phyloP scores from a whole-genome alignment of 2,113 vertebrate species.

The Actenoides lindsayi region DNA sequence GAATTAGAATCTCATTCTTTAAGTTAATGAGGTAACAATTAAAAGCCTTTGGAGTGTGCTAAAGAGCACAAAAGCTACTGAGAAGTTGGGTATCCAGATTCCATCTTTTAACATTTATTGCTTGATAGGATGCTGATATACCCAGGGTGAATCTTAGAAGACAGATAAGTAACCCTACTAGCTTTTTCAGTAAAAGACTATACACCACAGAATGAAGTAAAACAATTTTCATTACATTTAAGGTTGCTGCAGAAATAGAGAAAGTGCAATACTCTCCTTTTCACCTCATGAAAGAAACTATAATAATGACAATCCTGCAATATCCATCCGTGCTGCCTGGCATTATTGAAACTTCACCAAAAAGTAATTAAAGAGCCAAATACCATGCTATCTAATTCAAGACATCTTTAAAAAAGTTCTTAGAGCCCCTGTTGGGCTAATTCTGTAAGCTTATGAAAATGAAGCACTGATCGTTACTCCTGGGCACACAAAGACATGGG shows the following conservation, averaged over 20 bases:
- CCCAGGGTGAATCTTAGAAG: neutral
- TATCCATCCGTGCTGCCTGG: neutral
- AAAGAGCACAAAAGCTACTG: neutral
- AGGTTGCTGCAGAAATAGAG: neutral
- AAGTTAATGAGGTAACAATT: neutral
- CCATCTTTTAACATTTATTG: neutral
- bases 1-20: neutral
- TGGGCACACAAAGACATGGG: neutral
- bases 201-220: neutral
- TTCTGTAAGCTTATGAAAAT: neutral
- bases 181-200: neutral
- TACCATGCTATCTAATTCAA: neutral
- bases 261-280: neutral
- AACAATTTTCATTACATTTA: neutral
- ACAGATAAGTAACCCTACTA: neutral
- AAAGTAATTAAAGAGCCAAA: constrained; percentile 5
- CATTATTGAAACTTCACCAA: neutral
- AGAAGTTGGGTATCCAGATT: neutral
- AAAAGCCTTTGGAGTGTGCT: neutral
- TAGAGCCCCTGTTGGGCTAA: neutral
- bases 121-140: neutral
- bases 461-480: neutral
- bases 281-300: neutral
- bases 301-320: neutral
- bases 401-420: neutral